Base-by-base conservation (phyloP, 1,140 invertebrate genomes). In the Ectropis grisescens region DNA sequence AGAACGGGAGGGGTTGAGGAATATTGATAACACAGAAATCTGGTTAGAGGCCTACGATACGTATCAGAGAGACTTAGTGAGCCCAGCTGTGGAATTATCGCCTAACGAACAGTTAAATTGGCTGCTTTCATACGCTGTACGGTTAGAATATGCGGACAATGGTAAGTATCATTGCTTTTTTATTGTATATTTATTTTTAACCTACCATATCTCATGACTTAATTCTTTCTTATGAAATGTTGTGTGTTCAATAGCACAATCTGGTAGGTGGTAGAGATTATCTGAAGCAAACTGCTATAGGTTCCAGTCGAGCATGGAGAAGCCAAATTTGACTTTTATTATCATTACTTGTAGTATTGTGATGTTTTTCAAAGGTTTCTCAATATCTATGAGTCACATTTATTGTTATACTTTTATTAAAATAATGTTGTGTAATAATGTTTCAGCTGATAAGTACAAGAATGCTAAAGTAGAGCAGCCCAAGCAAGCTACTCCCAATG, bases 101-200 rank as follows among this genome's bases (percentile, higher is more conserved):
- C 39, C 49, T 8, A 69, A 44, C 84, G 32, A 94, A 50, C 86
- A 90, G 58, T 55, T 96, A 0, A 93, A 96, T 56, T 97, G 95
- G 94, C 68, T 98, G n/a, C 57, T 96, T 1, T 90, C 90, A 1
- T 87, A 90, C 61, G 94, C 95, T 33, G 84, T 97, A 7, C 84
- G 90, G 61, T 85, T 95, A 24, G 93, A 95, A 64, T 95, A 91
- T 76, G 86, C 87, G 13, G 93, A 96, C 61, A 89, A 93, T 79
- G 84, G 92, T 93, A 85, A 85, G 81, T 91, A 33, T 16, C 13
- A n/a, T n/a, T n/a, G n/a, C n/a, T n/a, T n/a, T n/a, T n/a, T n/a
- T 10, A 11, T 13, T 19, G 11, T 33, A 14, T 25, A n/a, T 31
- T 12, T n/a, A n/a, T n/a, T n/a, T n/a, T n/a, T n/a, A n/a, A n/a